Percentiles rank a stretch among this genome's conserved stretches.
Evolutionary conservation across 1,140 invertebrate species (phyloP).

Genomic region (Venturia canescens): DNA sequence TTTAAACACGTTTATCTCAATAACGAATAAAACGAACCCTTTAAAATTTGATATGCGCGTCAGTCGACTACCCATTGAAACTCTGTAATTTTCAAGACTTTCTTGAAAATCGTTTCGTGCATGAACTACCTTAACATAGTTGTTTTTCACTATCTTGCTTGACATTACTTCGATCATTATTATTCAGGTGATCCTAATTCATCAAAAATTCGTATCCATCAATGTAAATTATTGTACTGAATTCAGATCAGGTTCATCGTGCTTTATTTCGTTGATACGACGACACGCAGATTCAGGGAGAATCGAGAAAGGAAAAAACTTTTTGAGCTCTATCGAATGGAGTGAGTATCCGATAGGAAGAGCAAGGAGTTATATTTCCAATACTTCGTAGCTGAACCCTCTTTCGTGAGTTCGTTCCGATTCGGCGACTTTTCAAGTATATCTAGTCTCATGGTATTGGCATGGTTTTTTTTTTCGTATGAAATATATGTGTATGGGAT

Average conservation of each 20-base stretch:
- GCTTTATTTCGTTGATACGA: background rate
- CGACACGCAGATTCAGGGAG: background rate
- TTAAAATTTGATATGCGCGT: no score
- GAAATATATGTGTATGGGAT: conserved; percentile 26
- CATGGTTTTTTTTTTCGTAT: background rate
- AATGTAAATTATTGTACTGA: background rate
- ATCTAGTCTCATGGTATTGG: conserved; percentile 16
- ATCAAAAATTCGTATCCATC: no score
- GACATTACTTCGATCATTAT: no score
- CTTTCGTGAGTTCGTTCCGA: conserved; percentile 31
- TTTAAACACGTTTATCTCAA: no score
- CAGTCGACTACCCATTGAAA: no score
- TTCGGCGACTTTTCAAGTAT: conserved; percentile 33
- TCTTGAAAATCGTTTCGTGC: no score
- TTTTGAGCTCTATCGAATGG: background rate
- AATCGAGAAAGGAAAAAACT: background rate
- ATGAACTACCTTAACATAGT: no score
- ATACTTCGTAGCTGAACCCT: conserved; percentile 26
- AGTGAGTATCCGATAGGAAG: background rate
- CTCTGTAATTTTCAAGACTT: no score
- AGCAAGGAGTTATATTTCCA: conserved; percentile 36
- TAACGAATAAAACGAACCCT: no score
- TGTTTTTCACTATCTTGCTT: no score
- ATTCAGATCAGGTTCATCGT: background rate
- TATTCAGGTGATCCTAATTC: no score